These are phyloP conservation scores for Tringa solitaria DNA, from an alignment of 2,113 vertebrate species.

Conservation along the genomic window DNA sequence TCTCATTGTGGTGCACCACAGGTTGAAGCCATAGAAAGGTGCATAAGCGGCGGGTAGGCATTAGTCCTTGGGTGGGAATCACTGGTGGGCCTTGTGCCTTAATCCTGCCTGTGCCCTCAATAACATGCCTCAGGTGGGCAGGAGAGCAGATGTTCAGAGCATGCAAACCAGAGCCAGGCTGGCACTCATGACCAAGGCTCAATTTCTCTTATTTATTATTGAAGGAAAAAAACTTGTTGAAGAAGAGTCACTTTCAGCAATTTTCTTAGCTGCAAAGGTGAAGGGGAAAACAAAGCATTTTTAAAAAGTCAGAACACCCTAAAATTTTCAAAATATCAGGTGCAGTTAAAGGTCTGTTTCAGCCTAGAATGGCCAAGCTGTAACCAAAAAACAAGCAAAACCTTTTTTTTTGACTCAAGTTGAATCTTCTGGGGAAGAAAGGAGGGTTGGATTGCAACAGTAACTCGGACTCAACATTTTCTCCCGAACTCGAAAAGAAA, in stretches of 20 bases:
- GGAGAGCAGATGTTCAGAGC: background rate
- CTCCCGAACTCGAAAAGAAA: background rate
- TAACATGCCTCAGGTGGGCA: background rate
- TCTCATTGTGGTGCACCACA: fast-evolving
- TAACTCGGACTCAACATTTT: background rate
- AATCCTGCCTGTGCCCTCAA: background rate
- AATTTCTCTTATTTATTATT: background rate
- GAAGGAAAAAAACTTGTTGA: background rate
- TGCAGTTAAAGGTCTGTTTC: background rate
- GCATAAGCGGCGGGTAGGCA: fast-evolving
- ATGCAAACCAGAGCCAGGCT: background rate
- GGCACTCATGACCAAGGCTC: background rate
- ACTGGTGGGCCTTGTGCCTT: background rate
- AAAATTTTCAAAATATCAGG: background rate
- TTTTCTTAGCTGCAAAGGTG: background rate
- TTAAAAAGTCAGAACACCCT: background rate
- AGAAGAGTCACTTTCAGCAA: background rate
- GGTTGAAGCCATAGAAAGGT: background rate
- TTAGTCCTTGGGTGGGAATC: background rate
- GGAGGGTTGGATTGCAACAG: background rate
- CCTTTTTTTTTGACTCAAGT: background rate
- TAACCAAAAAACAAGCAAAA: background rate
- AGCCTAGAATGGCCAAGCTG: background rate
- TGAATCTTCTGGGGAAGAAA: background rate
- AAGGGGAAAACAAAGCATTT: background rate